A percentile compares a stretch with the other conserved stretches of the same genome.
Evolutionary conservation across 2,888 invertebrate genomes (phyloP).

Genomic region (Tenthredo distinguenda): DNA sequence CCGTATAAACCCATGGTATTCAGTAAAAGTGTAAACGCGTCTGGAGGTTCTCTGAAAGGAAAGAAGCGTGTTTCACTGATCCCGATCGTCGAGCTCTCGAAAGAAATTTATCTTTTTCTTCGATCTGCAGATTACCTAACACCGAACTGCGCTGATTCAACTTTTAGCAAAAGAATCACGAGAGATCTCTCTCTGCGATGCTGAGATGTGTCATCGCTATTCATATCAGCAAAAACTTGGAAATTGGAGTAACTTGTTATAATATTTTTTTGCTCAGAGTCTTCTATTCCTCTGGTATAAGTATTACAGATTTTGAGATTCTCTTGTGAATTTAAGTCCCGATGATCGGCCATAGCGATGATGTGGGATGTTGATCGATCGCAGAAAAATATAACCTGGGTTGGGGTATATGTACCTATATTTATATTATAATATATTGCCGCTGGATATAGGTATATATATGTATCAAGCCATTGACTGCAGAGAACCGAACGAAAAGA

Average conservation of each 20-base stretch:
- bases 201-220: conserved; percentile 22
- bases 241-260: not conserved
- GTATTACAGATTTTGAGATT: too few relatives aligned
- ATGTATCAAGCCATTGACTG: not conserved
- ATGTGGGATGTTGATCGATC: too few relatives aligned
- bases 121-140: not conserved
- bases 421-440: not conserved
- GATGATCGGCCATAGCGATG: too few relatives aligned
- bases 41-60: not conserved
- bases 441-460: not conserved
- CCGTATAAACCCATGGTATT: not conserved
- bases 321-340: too few relatives aligned
- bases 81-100: not conserved
- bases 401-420: not conserved
- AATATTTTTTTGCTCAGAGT: too few relatives aligned
- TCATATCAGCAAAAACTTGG: not conserved
- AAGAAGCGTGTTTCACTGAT: not conserved
- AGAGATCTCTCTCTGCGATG: not conserved
- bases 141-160: conserved; percentile 4
- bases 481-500: not conserved
- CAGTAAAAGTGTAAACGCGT: not conserved
- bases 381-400: too few relatives aligned
- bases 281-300: too few relatives aligned
- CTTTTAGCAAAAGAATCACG: not conserved
- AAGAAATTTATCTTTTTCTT: conserved; percentile 23